Evolutionary conservation across 2,113 vertebrate species (phyloP), one percentile per base, ranked within the genome.

Genomic region (Mesembrinibis cayennensis): DNA sequence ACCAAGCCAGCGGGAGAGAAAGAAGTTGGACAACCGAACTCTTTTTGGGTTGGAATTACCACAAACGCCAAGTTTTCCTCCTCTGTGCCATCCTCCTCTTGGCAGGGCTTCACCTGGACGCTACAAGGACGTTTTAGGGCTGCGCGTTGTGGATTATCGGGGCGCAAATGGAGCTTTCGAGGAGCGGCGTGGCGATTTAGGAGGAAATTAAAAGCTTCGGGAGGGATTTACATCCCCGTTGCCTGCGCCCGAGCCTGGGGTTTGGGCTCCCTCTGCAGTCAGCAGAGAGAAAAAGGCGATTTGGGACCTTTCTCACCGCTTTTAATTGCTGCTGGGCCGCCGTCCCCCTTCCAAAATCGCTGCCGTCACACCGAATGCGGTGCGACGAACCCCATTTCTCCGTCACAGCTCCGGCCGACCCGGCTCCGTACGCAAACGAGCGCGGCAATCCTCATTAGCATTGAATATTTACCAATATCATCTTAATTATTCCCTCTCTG

Each of bases 151-250:
- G 6, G 20, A 13, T 50, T 42, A 6, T 67, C 0, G 26, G 45
- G 63, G 21, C 0, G 1, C 10, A 12, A 7, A 27, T 6, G 3
- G 44, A 50, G 62, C 8, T 15, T 3, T 12, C 2, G 8, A 36
- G 40, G 77, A 30, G 23, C 4, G 4, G 12, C 1, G 2, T 5
- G 32, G 42, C 10, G 61, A 42, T 67, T 25, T 20, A 9, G 42
- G 47, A 49, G 40, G n/a, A 49, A 81, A 49, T 30, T 4, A 27
- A 22, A 59, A 32, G 47, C 63, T 44, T 29, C 2, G 1, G n/a
- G 58, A 40, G 14, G 66, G 77, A 36, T 73, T 73, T 29, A 25
- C 11, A 5, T 30, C 77, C 26, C n/a, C 22, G 29, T 59, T 2
- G 13, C 32, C 56, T 26, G 6, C 5, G 19, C n/a, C 58, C 13